Base-by-base conservation (phyloP, 2,113 vertebrate species). In the Otocyon megalotis region DNA sequence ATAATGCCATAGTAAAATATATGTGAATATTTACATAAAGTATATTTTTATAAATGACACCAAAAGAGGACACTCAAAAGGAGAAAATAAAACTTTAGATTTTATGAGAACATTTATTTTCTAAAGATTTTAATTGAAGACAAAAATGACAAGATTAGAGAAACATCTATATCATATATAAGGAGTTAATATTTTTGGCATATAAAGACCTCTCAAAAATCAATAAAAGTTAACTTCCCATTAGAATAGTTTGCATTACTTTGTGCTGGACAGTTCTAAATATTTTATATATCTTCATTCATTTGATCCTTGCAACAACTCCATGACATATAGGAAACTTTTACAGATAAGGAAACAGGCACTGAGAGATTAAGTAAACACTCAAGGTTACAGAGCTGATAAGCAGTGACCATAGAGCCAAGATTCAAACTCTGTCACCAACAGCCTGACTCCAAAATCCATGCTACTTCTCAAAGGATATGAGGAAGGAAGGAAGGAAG, bases 41-140 rank as follows among this genome's bases (percentile, higher is more conserved):
- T 93, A 43, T 4, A 87, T 87, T 84, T 62, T 50, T 76, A 90
- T 84, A 92, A 90, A 32, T 90, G 14, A 88, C 8, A 80, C 6
- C 8, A 90, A 97, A 94, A 56, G 32, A 81, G 94, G 84, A 94
- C 72, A 87, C 50, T 16, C 12, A 37, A 96, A 94, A 81, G 24
- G 35, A 84, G n/a, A 82, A 90, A 93, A 67, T 24, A 58, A 93
- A 96, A 83, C 22, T 87, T 77, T 60, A 87, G 24, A 76, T 82
- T 82, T 84, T 16, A 63, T 93, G 26, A 87, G 63, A 88, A 4
- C 86, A 63, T 19, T n/a, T 3, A 81, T 71, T 94, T 69, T 77
- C 53, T 81, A 79, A 83, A 93, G 6, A 43, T 63, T 92, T 93
- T 83, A 82, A 83, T 15, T 63, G 24, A 95, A 92, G 62, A 65